Base-by-base conservation (phyloP, 2,113 vertebrate genomes). In the Syrrhaptes paradoxus region DNA sequence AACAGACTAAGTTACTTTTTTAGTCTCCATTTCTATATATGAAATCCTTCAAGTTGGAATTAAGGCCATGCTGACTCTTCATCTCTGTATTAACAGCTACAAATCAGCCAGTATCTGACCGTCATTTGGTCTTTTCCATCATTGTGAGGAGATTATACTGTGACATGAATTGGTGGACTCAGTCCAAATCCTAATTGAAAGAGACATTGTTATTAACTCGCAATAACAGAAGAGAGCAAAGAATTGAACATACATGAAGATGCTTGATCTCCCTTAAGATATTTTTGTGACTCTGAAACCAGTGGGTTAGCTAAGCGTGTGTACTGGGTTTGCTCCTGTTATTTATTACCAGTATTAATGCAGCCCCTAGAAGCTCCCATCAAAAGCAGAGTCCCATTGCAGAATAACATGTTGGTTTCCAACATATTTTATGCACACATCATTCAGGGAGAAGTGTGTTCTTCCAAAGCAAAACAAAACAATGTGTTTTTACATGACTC, bases 401-500 rank as follows among this genome's bases (percentile, higher is more conserved):
- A 0, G 59, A 93, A 87, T 59, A 95, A 57, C 1, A 2, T n/a
- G n/a, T 31, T 85, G 59, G 65, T 90, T 93, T 95, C 96, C 89
- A 96, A 87, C 59, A 92, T 58, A 91, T 87, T 93, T 97, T 95
- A 74, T 77, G 38, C 63, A 85, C 55, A 88, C 67, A 73, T 95
- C 67, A 94, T 85, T 96, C 91, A 85, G 18, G 55, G 32, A 91
- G 61, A 65, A 58, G 20, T 31, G 41, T 79, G 29, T 58, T 85
- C 76, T 90, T 89, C 89, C 78, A 96, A 59, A 87, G 67, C 68
- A 96, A 91, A 96, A 79, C 34, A 90, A 95, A 95, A 89, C 79
- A 95, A 74, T 75, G 55, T 96, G 90, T 87, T 95, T 86, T 90
- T 84, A 72, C 38, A 81, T 78, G 43, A 86, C 81, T 90, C 83